Evolutionary conservation across 1,140 invertebrate genomes (phyloP).

Genomic region (Drosophila takahashii): DNA sequence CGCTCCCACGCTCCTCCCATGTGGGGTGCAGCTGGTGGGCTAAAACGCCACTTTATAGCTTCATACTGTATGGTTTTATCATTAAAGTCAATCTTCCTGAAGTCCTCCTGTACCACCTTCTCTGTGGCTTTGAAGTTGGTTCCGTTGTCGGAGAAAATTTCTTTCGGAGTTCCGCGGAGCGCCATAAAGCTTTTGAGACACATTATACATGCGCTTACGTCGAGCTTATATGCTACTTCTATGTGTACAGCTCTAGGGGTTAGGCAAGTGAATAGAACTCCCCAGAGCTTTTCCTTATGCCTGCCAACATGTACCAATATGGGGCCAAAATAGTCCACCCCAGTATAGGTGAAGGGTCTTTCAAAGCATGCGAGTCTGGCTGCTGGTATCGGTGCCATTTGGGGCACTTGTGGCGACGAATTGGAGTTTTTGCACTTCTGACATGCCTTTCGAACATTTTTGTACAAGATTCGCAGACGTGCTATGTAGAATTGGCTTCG

Average conservation of each 20-base stretch:
- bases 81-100: slow-evolving; percentile 1
- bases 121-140: slow-evolving; percentile 14
- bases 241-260: background rate
- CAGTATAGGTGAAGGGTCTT: no score
- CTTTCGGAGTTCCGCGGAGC: background rate
- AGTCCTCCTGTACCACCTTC: background rate
- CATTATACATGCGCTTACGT: slow-evolving; percentile 1
- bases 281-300: slow-evolving; percentile 5
- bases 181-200: slow-evolving; percentile 5
- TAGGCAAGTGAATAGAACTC: background rate
- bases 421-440: no score
- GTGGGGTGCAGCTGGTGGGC: no score
- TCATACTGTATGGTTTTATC: background rate
- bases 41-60: background rate
- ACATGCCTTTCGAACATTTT: no score
- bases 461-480: no score
- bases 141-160: slow-evolving; percentile 9
- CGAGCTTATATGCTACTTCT: background rate
- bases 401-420: no score
- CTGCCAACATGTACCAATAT: no score
- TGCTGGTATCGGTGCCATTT: no score
- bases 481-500: no score
- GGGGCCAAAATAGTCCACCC: no score
- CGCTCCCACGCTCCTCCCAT: background rate
- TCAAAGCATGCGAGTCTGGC: no score